phyloP scores from a whole-genome alignment of 1,140 invertebrate species.

The Papilio dardanus region DNA sequence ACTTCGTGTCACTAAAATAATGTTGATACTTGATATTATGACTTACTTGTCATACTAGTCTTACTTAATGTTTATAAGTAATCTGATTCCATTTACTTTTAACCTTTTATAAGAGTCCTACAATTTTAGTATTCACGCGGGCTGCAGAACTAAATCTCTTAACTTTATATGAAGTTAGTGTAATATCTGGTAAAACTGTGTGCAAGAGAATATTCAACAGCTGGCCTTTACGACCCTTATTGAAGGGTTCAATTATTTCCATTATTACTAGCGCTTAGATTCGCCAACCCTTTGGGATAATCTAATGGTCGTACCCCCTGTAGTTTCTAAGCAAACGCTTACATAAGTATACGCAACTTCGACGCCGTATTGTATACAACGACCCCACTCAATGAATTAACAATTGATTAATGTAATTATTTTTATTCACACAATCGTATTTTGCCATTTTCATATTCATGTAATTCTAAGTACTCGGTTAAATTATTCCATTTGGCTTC shows the following conservation, averaged over 20 bases:
- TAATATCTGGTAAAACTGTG: conserved; percentile 47
- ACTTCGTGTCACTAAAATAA: conserved; percentile 12
- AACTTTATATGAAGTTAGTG: conserved; percentile 39
- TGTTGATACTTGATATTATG: neutral
- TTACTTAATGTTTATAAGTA: neutral
- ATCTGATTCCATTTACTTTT: no score
- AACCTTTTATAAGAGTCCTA: neutral
- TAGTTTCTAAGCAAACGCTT: conserved; percentile 54
- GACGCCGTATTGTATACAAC: conserved; percentile 26
- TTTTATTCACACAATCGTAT: conserved; percentile 29
- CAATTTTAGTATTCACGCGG: neutral
- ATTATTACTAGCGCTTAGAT: conserved; percentile 67
- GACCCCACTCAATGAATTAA: conserved; percentile 40
- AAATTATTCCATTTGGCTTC: neutral
- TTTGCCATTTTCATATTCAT: conserved; percentile 20
- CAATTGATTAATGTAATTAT: conserved; percentile 46
- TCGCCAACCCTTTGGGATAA: conserved; percentile 77
- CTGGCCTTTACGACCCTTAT: conserved; percentile 57
- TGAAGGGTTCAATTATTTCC: conserved; percentile 65
- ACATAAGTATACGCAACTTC: conserved; percentile 13
- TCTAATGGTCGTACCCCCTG: conserved; percentile 70
- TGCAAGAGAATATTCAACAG: conserved; percentile 54
- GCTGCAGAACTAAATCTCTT: neutral
- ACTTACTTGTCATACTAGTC: neutral
- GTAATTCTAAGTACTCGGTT: neutral